Percentiles rank a stretch among this genome's conserved stretches.
These are phyloP conservation scores for Myotis myotis DNA, from an alignment of 2,797 vertebrate species.

Conservation along the genomic window DNA sequence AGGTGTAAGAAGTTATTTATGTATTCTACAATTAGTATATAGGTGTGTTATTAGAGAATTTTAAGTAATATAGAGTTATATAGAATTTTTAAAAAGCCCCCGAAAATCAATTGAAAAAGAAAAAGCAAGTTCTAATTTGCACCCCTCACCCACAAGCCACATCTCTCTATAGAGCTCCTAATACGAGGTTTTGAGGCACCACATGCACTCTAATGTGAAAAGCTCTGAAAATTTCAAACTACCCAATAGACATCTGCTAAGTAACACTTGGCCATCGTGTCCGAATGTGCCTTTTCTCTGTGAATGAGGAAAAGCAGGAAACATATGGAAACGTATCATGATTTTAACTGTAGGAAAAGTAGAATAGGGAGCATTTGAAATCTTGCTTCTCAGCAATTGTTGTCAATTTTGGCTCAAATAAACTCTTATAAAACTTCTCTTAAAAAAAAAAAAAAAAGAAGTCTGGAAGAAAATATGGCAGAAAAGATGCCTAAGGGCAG, in stretches of 20 bases:
- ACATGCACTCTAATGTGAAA: not conserved
- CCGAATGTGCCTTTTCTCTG: not conserved
- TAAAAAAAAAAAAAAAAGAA: not conserved
- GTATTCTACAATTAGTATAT: not conserved
- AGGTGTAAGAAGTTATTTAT: not conserved
- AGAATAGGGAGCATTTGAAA: not conserved
- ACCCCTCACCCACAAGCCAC: not conserved
- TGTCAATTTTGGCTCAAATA: not conserved
- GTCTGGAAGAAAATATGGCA: not conserved
- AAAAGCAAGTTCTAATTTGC: not conserved
- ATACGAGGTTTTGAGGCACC: not conserved
- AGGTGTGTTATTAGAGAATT: not conserved
- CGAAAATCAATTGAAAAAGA: not conserved
- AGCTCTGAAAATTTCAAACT: not conserved
- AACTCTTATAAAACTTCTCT: not conserved
- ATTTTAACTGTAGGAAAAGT: not conserved
- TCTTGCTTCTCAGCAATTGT: not conserved
- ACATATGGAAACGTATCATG: not conserved
- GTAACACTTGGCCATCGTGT: not conserved
- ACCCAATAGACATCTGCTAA: not conserved
- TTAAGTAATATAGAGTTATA: not conserved
- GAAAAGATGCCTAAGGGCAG: not conserved
- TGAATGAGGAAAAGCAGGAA: not conserved
- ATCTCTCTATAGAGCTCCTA: not conserved
- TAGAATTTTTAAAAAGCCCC: not conserved